Evolutionary conservation across 2,797 vertebrate genomes (phyloP).

Genomic region (Gorsachius magnificus): DNA sequence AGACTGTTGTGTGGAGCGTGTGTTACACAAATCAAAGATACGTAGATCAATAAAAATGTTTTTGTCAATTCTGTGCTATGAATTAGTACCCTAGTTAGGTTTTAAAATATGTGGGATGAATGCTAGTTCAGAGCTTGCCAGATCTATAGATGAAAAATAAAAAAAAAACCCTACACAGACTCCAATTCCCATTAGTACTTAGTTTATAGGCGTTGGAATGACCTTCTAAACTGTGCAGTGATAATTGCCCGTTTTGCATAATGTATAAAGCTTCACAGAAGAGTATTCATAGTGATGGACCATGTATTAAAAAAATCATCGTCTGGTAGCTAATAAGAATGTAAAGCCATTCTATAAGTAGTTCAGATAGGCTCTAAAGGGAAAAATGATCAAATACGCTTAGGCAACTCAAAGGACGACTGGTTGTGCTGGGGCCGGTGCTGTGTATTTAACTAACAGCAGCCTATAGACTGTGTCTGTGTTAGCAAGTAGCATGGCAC

Average conservation of each 20-base stretch:
- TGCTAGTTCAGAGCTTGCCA: not conserved
- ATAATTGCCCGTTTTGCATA: slow-evolving; percentile 60
- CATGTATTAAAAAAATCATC: slow-evolving; percentile 46
- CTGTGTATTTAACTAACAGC: not conserved
- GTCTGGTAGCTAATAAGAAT: slow-evolving; percentile 44
- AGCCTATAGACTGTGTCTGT: not conserved
- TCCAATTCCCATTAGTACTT: not conserved
- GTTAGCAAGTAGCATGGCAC: not conserved
- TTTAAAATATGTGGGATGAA: slow-evolving; percentile 10
- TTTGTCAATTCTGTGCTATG: not conserved
- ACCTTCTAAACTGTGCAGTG: slow-evolving; percentile 49
- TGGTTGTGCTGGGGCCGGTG: fast-evolving
- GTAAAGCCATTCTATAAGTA: slow-evolving; percentile 61
- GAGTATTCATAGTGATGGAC: slow-evolving; percentile 7
- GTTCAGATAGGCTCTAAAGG: not conserved
- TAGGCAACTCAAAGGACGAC: not conserved
- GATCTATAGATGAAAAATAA: not conserved
- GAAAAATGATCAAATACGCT: slow-evolving; percentile 33
- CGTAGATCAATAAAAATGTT: not conserved
- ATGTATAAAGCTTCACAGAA: slow-evolving; percentile 25
- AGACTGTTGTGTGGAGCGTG: not conserved
- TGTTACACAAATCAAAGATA: not conserved
- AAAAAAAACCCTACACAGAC: not conserved
- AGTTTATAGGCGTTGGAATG: slow-evolving; percentile 3
- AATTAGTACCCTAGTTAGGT: not conserved